A percentile compares a stretch with the other conserved stretches of the same genome.
Conservation (phyloP, 2,888 invertebrate species). For the Atethmia centrago region DNA sequence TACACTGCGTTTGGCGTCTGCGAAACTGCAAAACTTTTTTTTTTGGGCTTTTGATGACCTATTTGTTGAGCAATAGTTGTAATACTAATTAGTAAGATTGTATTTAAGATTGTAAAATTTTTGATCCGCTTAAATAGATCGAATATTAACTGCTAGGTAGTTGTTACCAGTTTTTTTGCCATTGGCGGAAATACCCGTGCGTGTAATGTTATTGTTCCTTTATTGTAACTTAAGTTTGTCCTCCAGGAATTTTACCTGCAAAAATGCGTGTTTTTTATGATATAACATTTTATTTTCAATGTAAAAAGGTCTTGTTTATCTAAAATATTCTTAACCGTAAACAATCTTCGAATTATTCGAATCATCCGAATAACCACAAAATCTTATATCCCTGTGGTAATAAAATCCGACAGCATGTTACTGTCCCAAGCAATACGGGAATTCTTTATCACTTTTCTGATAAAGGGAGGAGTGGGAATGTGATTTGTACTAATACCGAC, state of each 20-base stretch:
- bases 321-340: slow-evolving; percentile 31
- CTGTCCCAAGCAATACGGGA: slow-evolving; percentile 69
- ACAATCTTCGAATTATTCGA: slow-evolving; percentile 46
- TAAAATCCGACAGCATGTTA: slow-evolving; percentile 72
- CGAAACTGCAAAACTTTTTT: too few relatives aligned
- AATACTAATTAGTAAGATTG: too few relatives aligned
- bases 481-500: slow-evolving; percentile 79
- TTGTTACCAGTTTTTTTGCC: too few relatives aligned
- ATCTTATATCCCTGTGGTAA: slow-evolving; percentile 62
- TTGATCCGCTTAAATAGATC: too few relatives aligned
- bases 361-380: slow-evolving; percentile 53
- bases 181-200: too few relatives aligned
- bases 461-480: slow-evolving; percentile 73
- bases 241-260: background rate
- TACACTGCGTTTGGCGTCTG: too few relatives aligned
- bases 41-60: too few relatives aligned
- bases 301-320: background rate
- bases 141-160: too few relatives aligned
- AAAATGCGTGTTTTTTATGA: slow-evolving; percentile 10
- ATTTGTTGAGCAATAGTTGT: too few relatives aligned
- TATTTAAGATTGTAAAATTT: too few relatives aligned
- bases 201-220: slow-evolving; percentile 21
- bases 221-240: slow-evolving; percentile 14
- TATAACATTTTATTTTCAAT: slow-evolving; percentile 8
- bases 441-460: slow-evolving; percentile 74